Evolutionary conservation across 2,113 vertebrate genomes (phyloP).

Genomic region (Arenaria interpres): DNA sequence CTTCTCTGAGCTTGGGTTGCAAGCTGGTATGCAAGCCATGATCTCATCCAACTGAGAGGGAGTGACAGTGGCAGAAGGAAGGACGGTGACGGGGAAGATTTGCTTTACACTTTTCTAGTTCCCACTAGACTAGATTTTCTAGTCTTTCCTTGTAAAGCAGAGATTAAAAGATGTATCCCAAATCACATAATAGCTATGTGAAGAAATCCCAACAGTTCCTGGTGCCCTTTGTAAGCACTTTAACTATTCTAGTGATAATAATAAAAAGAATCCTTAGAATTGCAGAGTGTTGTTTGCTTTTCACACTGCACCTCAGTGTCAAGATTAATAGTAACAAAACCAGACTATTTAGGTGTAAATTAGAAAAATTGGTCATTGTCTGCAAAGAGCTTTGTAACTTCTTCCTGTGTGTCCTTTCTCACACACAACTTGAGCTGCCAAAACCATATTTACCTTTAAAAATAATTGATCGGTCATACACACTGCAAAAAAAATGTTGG

Average conservation of each 20-base stretch:
- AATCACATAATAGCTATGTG: background rate
- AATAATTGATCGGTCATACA: background rate
- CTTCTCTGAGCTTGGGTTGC: background rate
- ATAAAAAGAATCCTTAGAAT: background rate
- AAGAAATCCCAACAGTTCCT: background rate
- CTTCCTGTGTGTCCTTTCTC: background rate
- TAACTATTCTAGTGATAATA: background rate
- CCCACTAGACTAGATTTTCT: background rate
- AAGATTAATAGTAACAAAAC: background rate
- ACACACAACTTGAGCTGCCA: background rate
- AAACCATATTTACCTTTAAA: background rate
- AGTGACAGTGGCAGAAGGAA: background rate
- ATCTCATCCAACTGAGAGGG: background rate
- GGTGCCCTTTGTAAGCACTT: background rate
- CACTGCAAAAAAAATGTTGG: background rate
- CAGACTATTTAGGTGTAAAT: background rate
- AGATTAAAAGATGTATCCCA: background rate
- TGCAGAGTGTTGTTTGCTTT: background rate
- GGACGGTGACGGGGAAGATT: background rate
- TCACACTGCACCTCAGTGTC: background rate
- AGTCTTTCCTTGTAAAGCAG: background rate
- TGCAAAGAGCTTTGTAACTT: background rate
- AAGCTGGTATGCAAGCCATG: accelerated
- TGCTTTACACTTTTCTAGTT: background rate
- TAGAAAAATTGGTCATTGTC: background rate